Percentiles rank a stretch among this genome's conserved stretches.
These are phyloP conservation scores for Sternarchorhynchus goeldii DNA, from an alignment of 2,797 vertebrate genomes.

Conservation along the genomic window DNA sequence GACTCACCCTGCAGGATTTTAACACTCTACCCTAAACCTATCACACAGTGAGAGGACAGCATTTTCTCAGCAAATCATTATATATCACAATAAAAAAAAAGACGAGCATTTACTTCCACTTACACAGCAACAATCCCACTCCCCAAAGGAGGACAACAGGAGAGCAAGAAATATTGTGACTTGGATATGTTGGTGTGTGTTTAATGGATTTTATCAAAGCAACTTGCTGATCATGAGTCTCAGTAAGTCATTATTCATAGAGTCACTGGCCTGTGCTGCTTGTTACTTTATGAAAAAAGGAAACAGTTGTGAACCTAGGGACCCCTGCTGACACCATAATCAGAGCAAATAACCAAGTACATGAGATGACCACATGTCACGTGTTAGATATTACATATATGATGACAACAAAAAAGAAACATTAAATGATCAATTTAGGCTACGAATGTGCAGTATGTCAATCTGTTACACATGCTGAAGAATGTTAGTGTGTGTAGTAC, in stretches of 20 bases:
- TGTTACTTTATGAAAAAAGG: background rate
- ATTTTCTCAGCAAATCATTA: background rate
- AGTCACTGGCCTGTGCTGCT: background rate
- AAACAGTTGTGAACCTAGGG: background rate
- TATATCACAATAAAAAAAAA: background rate
- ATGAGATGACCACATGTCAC: background rate
- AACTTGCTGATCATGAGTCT: background rate
- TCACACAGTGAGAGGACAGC: background rate
- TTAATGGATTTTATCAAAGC: background rate
- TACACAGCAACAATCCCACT: background rate
- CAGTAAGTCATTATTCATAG: background rate
- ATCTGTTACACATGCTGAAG: too few relatives aligned
- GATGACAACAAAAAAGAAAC: too few relatives aligned
- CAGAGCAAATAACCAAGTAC: constrained; percentile 20
- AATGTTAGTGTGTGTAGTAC: too few relatives aligned
- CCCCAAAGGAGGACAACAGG: background rate
- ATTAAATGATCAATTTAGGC: too few relatives aligned
- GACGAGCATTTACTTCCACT: background rate
- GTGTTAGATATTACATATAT: background rate
- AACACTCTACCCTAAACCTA: constrained; percentile 25
- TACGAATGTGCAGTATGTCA: too few relatives aligned
- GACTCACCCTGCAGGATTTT: constrained; percentile 75
- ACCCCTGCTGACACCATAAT: background rate
- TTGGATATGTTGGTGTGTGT: background rate
- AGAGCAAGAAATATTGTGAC: too few relatives aligned